Percentiles rank a stretch among this genome's conserved stretches.
phyloP scores from a whole-genome alignment of 2,113 vertebrate species.

The Zosterops pallidus region DNA sequence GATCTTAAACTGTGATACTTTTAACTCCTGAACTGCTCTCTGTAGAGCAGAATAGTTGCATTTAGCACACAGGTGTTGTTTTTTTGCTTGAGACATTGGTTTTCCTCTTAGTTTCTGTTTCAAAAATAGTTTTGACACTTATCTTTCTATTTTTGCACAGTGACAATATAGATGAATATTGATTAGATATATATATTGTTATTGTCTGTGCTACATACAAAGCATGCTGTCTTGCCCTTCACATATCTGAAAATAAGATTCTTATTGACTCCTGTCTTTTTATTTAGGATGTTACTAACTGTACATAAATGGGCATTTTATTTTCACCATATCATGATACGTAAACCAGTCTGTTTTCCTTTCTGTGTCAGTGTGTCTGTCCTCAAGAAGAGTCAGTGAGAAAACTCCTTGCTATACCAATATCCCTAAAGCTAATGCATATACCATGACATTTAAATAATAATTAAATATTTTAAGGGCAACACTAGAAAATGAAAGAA shows the following conservation, averaged over 20 bases:
- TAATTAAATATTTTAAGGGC: background rate
- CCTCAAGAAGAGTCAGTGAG: background rate
- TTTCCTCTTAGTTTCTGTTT: background rate
- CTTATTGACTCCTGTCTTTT: background rate
- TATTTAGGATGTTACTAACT: background rate
- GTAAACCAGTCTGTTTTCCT: background rate
- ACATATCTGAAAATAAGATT: background rate
- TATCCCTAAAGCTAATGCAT: background rate
- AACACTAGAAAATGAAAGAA: background rate
- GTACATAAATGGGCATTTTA: background rate
- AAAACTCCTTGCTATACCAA: background rate
- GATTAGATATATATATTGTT: background rate
- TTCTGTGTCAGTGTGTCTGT: background rate
- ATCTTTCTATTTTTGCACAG: background rate
- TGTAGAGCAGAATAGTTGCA: background rate
- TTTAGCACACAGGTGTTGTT: background rate
- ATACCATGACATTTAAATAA: background rate
- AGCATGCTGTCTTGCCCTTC: background rate
- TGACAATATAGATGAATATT: background rate
- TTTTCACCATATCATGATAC: background rate
- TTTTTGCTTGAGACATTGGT: background rate
- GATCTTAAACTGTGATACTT: background rate
- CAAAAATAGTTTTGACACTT: background rate
- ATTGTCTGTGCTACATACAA: background rate
- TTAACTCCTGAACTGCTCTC: background rate